These are phyloP conservation scores for Macrosiphum euphorbiae DNA, from an alignment of 2,888 invertebrate genomes.

Conservation along the genomic window DNA sequence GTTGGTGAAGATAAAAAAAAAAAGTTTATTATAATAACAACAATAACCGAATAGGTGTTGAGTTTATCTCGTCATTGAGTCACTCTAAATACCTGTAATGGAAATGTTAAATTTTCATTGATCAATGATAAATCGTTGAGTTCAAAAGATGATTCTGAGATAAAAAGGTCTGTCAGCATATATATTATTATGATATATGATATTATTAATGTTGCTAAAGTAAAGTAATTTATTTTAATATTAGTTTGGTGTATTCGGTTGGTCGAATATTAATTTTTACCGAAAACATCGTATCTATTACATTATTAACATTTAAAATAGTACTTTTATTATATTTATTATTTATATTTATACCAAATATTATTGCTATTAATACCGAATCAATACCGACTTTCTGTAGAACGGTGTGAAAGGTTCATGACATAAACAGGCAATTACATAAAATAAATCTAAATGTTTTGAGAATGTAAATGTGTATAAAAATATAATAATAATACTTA, in stretches of 20 bases:
- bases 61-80: background rate
- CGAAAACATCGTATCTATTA: background rate
- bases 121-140: background rate
- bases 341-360: too few species aligned
- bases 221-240: background rate
- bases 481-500: background rate
- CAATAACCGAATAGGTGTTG: background rate
- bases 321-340: background rate
- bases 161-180: background rate
- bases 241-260: background rate
- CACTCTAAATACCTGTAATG: background rate
- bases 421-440: background rate
- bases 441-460: background rate
- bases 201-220: background rate
- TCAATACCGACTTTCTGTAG: background rate
- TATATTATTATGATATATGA: background rate
- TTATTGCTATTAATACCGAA: background rate
- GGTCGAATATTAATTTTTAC: background rate
- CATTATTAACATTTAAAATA: background rate
- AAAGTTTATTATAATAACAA: too few species aligned
- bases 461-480: background rate
- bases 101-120: background rate
- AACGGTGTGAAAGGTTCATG: background rate
- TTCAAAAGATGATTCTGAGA: background rate
- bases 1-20: background rate